phyloP scores from a whole-genome alignment of 2,113 vertebrate species.

The Nycticorax nycticorax region DNA sequence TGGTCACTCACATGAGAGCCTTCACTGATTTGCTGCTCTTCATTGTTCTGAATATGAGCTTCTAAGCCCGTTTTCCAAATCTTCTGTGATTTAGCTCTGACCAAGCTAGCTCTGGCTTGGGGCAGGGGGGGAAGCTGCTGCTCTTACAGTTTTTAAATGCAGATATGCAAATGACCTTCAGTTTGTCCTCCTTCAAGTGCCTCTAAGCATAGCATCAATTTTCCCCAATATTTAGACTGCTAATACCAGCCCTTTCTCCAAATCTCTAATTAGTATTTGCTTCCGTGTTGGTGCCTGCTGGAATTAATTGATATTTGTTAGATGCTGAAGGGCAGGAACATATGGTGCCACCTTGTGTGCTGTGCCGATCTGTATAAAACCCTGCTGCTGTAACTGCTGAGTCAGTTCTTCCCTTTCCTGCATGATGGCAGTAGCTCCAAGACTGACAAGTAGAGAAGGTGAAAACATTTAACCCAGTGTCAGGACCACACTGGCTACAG shows the following conservation, averaged over 20 bases:
- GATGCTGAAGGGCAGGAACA: slow-evolving; percentile 54
- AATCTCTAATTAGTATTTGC: slow-evolving; percentile 34
- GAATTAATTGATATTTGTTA: slow-evolving; percentile 57
- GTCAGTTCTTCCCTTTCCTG: not conserved
- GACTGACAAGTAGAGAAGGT: not conserved
- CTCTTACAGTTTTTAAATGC: not conserved
- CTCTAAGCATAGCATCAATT: slow-evolving; percentile 9
- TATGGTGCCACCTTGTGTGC: slow-evolving; percentile 39
- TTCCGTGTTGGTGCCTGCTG: slow-evolving; percentile 22
- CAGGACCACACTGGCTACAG: not conserved
- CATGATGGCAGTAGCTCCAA: not conserved
- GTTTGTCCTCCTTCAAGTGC: slow-evolving; percentile 25
- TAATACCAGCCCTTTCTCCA: slow-evolving; percentile 13
- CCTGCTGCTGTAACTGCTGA: slow-evolving; percentile 39
- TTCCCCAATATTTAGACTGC: slow-evolving; percentile 12
- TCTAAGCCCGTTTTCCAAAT: not conserved
- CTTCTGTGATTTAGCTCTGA: not conserved
- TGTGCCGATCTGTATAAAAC: slow-evolving; percentile 11
- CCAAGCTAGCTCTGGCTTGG: not conserved
- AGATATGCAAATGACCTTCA: slow-evolving; percentile 48
- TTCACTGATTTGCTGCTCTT: not conserved
- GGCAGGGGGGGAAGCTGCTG: not conserved
- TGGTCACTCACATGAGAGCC: not conserved
- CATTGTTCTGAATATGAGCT: not conserved
- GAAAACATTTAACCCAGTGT: not conserved